Evolutionary conservation across 2,113 vertebrate species (phyloP), one percentile per base, ranked within the genome.

Genomic region (Hipposideros armiger): DNA sequence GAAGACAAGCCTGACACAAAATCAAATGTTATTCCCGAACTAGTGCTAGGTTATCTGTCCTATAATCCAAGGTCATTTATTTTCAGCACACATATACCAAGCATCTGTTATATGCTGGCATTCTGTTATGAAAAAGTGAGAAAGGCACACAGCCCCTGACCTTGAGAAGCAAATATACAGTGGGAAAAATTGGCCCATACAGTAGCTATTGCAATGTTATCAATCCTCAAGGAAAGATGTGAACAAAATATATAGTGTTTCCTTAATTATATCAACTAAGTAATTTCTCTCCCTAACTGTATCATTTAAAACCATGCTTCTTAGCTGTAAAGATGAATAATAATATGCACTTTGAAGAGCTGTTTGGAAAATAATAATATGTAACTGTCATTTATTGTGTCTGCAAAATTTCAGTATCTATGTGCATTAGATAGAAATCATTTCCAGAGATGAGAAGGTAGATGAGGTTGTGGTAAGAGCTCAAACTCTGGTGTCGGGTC

Each of bases 351-450:
- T 92, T 95, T 83, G 42, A 89, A 74, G 52, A 2, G 28, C 42
- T 80, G 42, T 76, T 88, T 40, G 69, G 85, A 70, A 95, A 92
- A 92, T 77, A 62, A 30, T 60, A 77, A 42, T 70, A 83, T 83
- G 28, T 83, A 42, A 30, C 11, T 72, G 28, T 73, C 45, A 66
- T 66, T 80, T 70, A 70, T 70, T 64, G 15, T 74, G 7, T 74
- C 60, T 77, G 15, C n/a, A 92, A 47, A 24, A 8, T 83, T 89
- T 69, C 26, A 45, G 11, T 52, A 62, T 70, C 52, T 11, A 45
- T 28, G 60, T 52, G 32, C 32, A 87, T 40, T 66, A 47, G 24
- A 70, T 24, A 64, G 56, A 56, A 72, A 40, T 52, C 60, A 15
- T 69, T 86, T 86, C 76, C 42, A 67, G 40, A 50, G 19, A 36